Evolutionary conservation across 2,113 vertebrate species (phyloP), one percentile per base, ranked within the genome.

Genomic region (Platysteira castanea): DNA sequence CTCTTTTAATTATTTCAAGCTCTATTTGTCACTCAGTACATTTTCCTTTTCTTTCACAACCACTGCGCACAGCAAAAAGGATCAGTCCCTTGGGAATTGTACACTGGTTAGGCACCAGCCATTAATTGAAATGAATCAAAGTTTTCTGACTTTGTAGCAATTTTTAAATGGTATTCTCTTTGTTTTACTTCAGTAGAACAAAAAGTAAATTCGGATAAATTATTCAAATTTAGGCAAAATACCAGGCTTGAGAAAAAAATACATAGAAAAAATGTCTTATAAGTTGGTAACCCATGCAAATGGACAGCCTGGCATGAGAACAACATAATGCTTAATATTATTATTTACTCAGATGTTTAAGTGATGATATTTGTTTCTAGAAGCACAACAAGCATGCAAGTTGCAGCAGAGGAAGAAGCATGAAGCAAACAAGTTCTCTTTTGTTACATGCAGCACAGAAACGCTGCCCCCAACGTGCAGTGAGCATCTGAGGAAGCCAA

Each of bases 21-120:
- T 64, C 68, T 59, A 13, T 91, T 93, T 94, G 68, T 81, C 92
- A 81, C 41, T 93, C 67, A 59, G 49, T 86, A 23, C 2, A n/a
- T 95, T 94, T 94, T 90, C 27, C 31, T 83, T 78, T 88, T 65
- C 82, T 93, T 95, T 90, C 73, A 74, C 37, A 96, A 92, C 46
- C 47, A 42, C 50, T 33, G 60, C 44, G 52, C 31, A 53, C 4
- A 2, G 53, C 73, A 84, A 86, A 73, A 94, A 75, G n/a, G 9
- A 88, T n/a, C 63, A 46, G 42, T 22, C 57, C 65, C 54, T 70
- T 4, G 3, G 27, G 56, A 83, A 69, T 61, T 57, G 49, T 12
- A 3, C 7, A 52, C 28, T 63, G 20, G 31, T 93, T 47, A 90
- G 33, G 19, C 54, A 90, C 7, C 35, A 84, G 27, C 19, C 11